Base-by-base conservation (phyloP, 2,888 invertebrate genomes). In the Heteromyza rotundicornis region DNA sequence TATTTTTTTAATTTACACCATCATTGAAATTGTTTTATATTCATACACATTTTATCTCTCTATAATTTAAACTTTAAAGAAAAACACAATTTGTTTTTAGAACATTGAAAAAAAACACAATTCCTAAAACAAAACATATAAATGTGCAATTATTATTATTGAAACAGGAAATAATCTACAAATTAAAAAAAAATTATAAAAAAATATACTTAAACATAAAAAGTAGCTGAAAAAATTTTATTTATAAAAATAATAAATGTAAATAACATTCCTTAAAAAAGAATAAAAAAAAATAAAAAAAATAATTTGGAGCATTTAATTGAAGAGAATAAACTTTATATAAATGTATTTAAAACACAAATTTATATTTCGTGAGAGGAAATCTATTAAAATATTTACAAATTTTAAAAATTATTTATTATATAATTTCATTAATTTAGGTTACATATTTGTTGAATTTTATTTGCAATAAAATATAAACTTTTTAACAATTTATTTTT, bases 1-100 rank as follows among this genome's bases (percentile, higher is more conserved):
- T 70, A 68, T 69, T 69, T 73, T 68, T 67, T 68, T 68, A 69
- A 74, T 76, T 78, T 77, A 79, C 78, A 79, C 79, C 78, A 79
- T 78, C 79, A 77, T 76, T 78, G 67, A 76, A 75, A 72, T 55
- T 66, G 59, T n/a, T 49, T 17, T 23, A 32, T 19, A 58, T 59
- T 47, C 56, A 62, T 2, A 20, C 19, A 49, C 24, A 19, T 17
- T 10, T 17, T 56, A 47, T n/a, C 20, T 23, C 22, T 44, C 40
- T 44, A 14, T 56, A 56, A 63, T 50, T 67, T 14, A n/a, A n/a
- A n/a, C n/a, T n/a, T n/a, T n/a, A n/a, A n/a, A n/a, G n/a, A n/a
- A n/a, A n/a, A n/a, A n/a, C n/a, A n/a, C 40, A 27, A 16, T 59
- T 63, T 55, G 44, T 57, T 54, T 57, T 47, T 53, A 44, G 60